Conservation (phyloP, 2,888 invertebrate genomes). For the Oegoconia quadripuncta region DNA sequence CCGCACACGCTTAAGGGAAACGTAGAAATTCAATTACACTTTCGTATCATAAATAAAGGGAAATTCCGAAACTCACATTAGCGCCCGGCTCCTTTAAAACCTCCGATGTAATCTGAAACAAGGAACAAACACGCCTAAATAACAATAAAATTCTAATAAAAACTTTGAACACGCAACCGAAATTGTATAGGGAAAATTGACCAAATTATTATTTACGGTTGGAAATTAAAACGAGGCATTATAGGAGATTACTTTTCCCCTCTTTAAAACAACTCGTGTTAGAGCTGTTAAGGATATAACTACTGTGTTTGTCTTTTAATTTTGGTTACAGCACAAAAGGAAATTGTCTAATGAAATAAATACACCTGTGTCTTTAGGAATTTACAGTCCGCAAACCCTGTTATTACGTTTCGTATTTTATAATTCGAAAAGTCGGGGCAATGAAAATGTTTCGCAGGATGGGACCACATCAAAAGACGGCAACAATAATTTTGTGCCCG, state of each 20-base stretch:
- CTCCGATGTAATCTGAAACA: conserved; percentile 77
- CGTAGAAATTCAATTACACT: conserved; percentile 57
- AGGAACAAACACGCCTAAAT: conserved; percentile 79
- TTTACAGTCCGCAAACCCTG: background rate
- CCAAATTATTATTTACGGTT: conserved; percentile 78
- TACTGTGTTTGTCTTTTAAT: conserved; percentile 4
- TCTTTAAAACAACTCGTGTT: conserved; percentile 52
- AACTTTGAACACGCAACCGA: conserved; percentile 76
- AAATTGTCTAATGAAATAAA: conserved; percentile 4
- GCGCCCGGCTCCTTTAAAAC: conserved; percentile 73
- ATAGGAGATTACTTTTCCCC: conserved; percentile 66
- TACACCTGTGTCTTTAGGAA: conserved; percentile 6
- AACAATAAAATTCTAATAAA: conserved; percentile 79
- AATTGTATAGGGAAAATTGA: conserved; percentile 73
- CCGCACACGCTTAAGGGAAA: conserved; percentile 26
- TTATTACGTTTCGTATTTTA: conserved; percentile 4
- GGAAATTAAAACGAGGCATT: conserved; percentile 72
- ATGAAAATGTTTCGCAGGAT: conserved; percentile 14
- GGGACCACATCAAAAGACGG: conserved; percentile 28
- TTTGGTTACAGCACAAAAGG: background rate
- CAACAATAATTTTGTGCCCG: conserved; percentile 21
- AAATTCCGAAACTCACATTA: conserved; percentile 76
- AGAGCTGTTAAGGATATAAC: conserved; percentile 18
- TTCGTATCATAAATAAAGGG: conserved; percentile 61
- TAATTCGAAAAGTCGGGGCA: background rate